Evolutionary conservation across 2,797 vertebrate species (phyloP).

Genomic region (Kryptopterus vitreolus): DNA sequence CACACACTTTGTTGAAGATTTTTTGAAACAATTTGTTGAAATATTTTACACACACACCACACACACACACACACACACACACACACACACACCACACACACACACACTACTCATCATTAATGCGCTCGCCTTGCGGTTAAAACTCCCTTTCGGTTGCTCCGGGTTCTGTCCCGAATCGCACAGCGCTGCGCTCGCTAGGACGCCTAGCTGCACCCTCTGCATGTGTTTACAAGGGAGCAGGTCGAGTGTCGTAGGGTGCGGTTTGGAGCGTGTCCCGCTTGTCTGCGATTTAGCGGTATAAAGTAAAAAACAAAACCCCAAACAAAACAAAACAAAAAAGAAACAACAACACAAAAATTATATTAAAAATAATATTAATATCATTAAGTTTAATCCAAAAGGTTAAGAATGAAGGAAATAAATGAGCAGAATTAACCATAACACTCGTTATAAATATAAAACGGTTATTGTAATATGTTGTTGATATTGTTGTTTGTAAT

Average conservation of each 20-base stretch:
- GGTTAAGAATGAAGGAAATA: background rate
- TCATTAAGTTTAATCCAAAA: background rate
- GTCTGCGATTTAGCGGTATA: background rate
- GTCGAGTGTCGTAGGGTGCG: background rate
- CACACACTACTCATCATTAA: no score
- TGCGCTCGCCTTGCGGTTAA: no score
- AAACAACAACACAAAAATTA: background rate
- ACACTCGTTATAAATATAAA: background rate
- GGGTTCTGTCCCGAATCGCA: background rate
- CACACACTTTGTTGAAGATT: background rate
- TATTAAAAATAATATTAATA: background rate
- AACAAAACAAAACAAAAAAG: no score
- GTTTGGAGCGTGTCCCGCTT: background rate
- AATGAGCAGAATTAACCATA: background rate
- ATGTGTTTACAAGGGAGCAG: no score
- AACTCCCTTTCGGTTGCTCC: no score
- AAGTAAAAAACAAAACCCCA: no score
- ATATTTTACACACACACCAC: no score
- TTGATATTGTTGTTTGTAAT: background rate
- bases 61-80: no score
- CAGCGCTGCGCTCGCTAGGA: background rate
- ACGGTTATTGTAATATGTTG: background rate
- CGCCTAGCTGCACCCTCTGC: background rate
- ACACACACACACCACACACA: no score
- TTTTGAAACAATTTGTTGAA: no score